Evolutionary conservation across 2,888 invertebrate species (phyloP).

Genomic region (Seira ritae): DNA sequence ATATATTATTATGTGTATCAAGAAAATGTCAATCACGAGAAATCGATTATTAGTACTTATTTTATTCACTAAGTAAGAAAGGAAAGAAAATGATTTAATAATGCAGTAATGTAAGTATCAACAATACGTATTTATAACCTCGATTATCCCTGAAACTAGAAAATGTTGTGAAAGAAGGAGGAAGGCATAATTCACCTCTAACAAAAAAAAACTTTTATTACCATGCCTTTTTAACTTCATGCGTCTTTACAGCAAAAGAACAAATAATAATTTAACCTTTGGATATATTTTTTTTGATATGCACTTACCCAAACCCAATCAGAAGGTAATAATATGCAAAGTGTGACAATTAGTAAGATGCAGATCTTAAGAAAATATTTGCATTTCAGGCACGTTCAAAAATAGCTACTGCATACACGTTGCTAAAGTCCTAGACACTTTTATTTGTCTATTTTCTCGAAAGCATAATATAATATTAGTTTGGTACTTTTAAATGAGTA

Average conservation of each 20-base stretch:
- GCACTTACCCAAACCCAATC: neutral
- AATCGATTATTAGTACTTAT: constrained; percentile 14
- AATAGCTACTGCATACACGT: constrained; percentile 12
- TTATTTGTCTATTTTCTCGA: too few species aligned
- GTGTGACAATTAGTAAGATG: neutral
- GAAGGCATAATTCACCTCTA: constrained; percentile 17
- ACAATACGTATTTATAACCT: too few species aligned
- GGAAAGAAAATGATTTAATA: constrained; percentile 1
- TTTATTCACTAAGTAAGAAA: neutral
- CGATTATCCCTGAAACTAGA: neutral
- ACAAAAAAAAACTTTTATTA: constrained; percentile 13
- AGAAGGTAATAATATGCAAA: neutral
- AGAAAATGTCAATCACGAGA: constrained; percentile 38
- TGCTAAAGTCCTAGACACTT: too few species aligned
- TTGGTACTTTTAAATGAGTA: too few species aligned
- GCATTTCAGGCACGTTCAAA: constrained; percentile 42
- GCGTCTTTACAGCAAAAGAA: too few species aligned
- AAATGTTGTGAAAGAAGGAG: constrained; percentile 4
- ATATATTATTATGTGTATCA: constrained; percentile 23
- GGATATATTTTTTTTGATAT: neutral
- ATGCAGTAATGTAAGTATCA: neutral
- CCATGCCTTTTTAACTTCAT: neutral
- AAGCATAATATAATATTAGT: too few species aligned
- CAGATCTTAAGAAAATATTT: neutral
- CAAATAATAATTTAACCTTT: neutral